Conservation (phyloP, 2,113 vertebrate genomes). For the Hoplias malabaricus region DNA sequence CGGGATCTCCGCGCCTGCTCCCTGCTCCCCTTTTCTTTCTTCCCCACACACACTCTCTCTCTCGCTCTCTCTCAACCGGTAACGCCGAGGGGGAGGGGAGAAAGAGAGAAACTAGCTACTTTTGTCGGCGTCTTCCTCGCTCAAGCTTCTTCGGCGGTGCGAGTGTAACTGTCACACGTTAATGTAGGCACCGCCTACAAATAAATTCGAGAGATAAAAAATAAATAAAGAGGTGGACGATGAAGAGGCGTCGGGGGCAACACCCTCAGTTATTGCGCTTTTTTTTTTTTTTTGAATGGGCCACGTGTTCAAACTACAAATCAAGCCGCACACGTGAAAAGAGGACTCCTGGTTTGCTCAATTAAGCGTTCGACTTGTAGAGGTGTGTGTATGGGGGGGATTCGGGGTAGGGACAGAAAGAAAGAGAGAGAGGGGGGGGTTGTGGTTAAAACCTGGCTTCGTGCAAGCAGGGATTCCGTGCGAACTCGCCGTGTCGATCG, state of each 20-base stretch:
- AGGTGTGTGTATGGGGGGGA: constrained; percentile 68
- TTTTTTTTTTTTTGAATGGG: constrained; percentile 83
- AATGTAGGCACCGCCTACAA: constrained; percentile 85
- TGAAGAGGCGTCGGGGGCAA: constrained; percentile 55
- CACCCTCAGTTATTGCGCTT: constrained; percentile 86
- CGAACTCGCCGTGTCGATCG: constrained; percentile 67
- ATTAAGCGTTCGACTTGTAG: constrained; percentile 81
- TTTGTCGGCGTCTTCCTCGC: constrained; percentile 80
- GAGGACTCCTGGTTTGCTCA: constrained; percentile 85
- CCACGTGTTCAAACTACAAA: constrained; percentile 99
- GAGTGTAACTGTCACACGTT: constrained; percentile 90
- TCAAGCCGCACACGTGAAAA: constrained; percentile 95
- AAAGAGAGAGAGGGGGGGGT: constrained; percentile 48
- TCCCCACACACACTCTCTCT: constrained; percentile 6
- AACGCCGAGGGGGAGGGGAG: constrained; percentile 68
- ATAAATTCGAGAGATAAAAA: constrained; percentile 67
- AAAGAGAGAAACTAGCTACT: constrained; percentile 73
- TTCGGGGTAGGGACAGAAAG: constrained; percentile 67
- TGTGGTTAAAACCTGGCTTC: constrained; percentile 66
- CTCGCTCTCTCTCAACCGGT: constrained; percentile 62
- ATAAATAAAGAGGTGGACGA: constrained; percentile 42
- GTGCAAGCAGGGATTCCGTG: constrained; percentile 72
- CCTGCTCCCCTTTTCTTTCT: constrained; percentile 64
- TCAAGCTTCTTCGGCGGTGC: constrained; percentile 81
- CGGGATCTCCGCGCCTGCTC: constrained; percentile 69